Percentiles rank a stretch among this genome's conserved stretches.
These are phyloP conservation scores for Adelphocoris suturalis DNA, from an alignment of 2,888 invertebrate species.

Conservation along the genomic window DNA sequence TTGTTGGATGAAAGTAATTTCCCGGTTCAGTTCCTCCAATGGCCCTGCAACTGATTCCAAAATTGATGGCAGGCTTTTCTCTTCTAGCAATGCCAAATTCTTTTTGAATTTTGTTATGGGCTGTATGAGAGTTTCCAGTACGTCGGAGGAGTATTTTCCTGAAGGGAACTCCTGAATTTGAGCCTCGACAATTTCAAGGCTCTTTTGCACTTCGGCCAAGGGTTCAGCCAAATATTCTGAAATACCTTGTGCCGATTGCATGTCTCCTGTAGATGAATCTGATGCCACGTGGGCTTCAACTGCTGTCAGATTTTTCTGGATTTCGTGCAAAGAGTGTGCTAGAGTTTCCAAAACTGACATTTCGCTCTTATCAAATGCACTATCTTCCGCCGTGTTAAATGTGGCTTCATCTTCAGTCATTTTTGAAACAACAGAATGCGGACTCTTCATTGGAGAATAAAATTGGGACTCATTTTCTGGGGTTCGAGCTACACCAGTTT, in stretches of 20 bases:
- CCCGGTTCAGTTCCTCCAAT: slow-evolving; percentile 78
- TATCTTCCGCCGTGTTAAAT: slow-evolving; percentile 75
- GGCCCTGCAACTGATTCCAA: slow-evolving; percentile 77
- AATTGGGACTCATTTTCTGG: slow-evolving; percentile 66
- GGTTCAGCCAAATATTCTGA: slow-evolving; percentile 79
- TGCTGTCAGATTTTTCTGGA: slow-evolving; percentile 81
- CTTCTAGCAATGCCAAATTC: slow-evolving; percentile 76
- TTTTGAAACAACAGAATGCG: slow-evolving; percentile 69
- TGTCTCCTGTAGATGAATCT: slow-evolving; percentile 74
- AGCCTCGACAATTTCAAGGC: slow-evolving; percentile 80
- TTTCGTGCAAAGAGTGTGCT: slow-evolving; percentile 81
- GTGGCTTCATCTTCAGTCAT: slow-evolving; percentile 74
- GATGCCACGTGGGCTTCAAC: slow-evolving; percentile 79
- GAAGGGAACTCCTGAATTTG: slow-evolving; percentile 77
- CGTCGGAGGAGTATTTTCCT: slow-evolving; percentile 76
- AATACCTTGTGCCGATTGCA: slow-evolving; percentile 76
- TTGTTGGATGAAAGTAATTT: slow-evolving; percentile 77
- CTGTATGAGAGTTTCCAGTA: slow-evolving; percentile 77
- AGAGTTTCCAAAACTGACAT: slow-evolving; percentile 78
- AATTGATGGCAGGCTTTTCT: slow-evolving; percentile 74
- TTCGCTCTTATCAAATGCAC: slow-evolving; percentile 75
- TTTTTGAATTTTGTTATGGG: slow-evolving; percentile 77
- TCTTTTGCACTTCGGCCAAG: slow-evolving; percentile 82
- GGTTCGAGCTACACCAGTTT: slow-evolving; percentile 63
- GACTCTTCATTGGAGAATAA: slow-evolving; percentile 72